A percentile compares a stretch with the other conserved stretches of the same genome.
These are phyloP conservation scores for Orthonyx spaldingii DNA, from an alignment of 2,113 vertebrate species.

Conservation along the genomic window DNA sequence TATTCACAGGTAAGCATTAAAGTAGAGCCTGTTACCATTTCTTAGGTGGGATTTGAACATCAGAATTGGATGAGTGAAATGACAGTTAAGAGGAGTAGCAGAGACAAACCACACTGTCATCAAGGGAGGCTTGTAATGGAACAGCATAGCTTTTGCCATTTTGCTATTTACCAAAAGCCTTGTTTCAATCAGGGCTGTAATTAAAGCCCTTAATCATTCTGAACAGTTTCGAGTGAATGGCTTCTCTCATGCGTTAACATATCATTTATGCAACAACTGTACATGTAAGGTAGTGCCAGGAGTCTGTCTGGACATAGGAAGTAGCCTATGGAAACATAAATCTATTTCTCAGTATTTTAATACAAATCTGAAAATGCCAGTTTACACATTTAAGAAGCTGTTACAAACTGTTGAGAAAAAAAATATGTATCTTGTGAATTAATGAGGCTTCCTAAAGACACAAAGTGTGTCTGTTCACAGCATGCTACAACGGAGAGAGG, in stretches of 20 bases:
- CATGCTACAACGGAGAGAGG: background rate
- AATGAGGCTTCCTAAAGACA: constrained; percentile 71
- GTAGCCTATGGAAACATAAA: constrained; percentile 55
- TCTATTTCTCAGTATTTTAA: constrained; percentile 43
- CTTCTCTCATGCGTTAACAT: constrained; percentile 51
- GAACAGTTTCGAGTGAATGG: constrained; percentile 58
- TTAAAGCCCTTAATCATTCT: constrained; percentile 66
- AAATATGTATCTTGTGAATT: constrained; percentile 63
- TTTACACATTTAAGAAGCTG: constrained; percentile 72
- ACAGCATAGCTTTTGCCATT: constrained; percentile 11
- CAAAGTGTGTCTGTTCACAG: background rate
- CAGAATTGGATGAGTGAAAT: background rate
- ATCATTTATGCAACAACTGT: constrained; percentile 23
- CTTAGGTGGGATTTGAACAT: background rate
- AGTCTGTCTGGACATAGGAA: constrained; percentile 47
- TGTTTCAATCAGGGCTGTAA: constrained; percentile 47
- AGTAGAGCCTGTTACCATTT: background rate
- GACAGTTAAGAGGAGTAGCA: background rate
- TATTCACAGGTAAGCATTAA: constrained; percentile 8
- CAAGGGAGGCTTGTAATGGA: constrained; percentile 30
- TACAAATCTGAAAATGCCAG: constrained; percentile 44
- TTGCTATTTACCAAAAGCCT: constrained; percentile 61
- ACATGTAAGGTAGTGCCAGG: background rate
- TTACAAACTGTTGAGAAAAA: constrained; percentile 68
- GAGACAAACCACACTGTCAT: background rate